Percentiles rank a stretch among this genome's conserved stretches.
Conservation (phyloP, 2,797 vertebrate genomes). For the Alcedo quadribrachys region DNA sequence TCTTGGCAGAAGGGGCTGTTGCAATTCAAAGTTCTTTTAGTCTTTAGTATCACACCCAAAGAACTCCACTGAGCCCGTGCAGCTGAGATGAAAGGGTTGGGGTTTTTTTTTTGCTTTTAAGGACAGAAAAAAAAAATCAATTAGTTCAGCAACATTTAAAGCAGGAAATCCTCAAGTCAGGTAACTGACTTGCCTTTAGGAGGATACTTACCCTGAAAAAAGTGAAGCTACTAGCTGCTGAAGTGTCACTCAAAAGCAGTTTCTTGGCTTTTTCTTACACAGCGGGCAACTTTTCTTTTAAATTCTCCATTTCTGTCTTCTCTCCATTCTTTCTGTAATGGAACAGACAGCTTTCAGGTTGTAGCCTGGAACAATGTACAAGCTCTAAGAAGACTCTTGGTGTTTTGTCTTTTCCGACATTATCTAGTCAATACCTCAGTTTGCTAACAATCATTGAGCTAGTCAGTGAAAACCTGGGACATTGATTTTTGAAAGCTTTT, state of each 20-base stretch:
- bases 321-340: slow-evolving; percentile 96
- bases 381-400: neutral
- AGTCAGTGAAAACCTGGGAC: neutral
- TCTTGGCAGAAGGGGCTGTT: neutral
- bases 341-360: slow-evolving; percentile 49
- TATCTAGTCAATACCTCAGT: neutral
- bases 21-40: neutral
- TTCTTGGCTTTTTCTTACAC: slow-evolving; percentile 99
- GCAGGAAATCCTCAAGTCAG: slow-evolving; percentile 3
- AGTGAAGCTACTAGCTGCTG: slow-evolving; percentile 90
- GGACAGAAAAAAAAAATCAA: neutral
- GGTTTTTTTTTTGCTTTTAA: neutral
- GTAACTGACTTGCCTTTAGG: neutral
- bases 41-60: neutral
- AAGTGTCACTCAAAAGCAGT: slow-evolving; percentile 98
- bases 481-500: neutral
- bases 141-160: neutral
- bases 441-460: neutral
- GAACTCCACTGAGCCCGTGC: neutral
- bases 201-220: slow-evolving; percentile 94
- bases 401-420: neutral
- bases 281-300: slow-evolving; percentile 99
- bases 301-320: slow-evolving; percentile 99
- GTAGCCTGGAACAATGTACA: neutral
- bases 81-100: neutral